Evolutionary conservation across 2,888 invertebrate genomes (phyloP), one percentile per base, ranked within the genome.

Genomic region (Drosophila mimetica): DNA sequence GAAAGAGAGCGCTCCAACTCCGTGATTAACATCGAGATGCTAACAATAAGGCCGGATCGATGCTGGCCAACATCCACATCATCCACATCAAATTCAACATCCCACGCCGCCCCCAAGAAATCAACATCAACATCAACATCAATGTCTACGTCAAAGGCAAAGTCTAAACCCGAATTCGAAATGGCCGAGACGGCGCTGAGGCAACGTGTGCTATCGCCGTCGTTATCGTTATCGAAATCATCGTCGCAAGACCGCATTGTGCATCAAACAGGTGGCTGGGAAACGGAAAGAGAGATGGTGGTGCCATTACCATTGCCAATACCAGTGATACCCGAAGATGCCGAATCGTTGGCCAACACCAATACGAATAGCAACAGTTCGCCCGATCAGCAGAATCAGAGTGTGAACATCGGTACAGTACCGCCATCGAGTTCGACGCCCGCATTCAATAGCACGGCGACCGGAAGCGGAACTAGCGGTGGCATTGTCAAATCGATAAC

Each of bases 1-100:
- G 89, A 90, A 87, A 88, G 88, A 79, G 90, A 90, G 87, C 86
- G 87, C 88, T 81, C 89, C 78, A 86, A 84, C 80, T 88, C 83
- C 85, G 81, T 85, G 81, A 89, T 80, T 78, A 89, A 88, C 81
- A 86, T 88, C 85, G 88, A 88, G 80, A 89, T 83, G 90, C 87
- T 74, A 61, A 76, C 77, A 71, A 70, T 84, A 82, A 77, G 73
- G 57, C 60, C 86, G 60, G 20, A 71, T 54, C 60, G 39, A 47
- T 42, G 41, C 48, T 55, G 41, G 61, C 30, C 42, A 36, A 22
- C 36, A 9, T 13, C 66, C 60, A 30, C 39, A 22, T 14, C 13
- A 11, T 13, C 66, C 60, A 25, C 20, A 30, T 30, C 30, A 25
- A 25, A 25, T n/a, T n/a, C n/a, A n/a, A n/a, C n/a, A n/a, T n/a